Conservation (phyloP, 2,113 vertebrate genomes). For the Myrmecophaga tridactyla region DNA sequence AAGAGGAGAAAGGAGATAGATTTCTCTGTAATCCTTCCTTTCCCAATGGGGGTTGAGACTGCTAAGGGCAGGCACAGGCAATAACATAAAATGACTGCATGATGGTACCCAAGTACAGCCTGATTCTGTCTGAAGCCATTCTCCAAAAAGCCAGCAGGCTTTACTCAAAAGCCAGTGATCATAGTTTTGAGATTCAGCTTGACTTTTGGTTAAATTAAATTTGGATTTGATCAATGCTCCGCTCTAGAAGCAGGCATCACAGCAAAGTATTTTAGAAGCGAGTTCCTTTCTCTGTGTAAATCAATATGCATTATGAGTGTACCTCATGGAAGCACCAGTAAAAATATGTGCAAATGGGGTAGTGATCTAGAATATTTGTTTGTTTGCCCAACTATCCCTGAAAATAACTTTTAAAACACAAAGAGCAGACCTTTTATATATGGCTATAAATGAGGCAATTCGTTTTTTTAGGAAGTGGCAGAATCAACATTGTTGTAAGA, state of each 20-base stretch:
- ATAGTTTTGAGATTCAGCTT: background rate
- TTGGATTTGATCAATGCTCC: background rate
- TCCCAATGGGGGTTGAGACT: background rate
- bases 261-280: background rate
- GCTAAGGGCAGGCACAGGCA: background rate
- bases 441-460: background rate
- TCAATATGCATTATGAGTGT: background rate
- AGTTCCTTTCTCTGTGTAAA: background rate
- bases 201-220: background rate
- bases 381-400: background rate
- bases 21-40: background rate
- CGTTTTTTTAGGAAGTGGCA: background rate
- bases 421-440: background rate
- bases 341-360: background rate
- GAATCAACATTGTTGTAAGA: background rate
- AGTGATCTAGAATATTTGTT: background rate
- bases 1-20: background rate
- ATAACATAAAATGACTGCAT: too few species aligned
- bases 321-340: background rate
- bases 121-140: background rate
- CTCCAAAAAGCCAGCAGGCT: background rate
- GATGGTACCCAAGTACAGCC: background rate
- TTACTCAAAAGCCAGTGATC: background rate
- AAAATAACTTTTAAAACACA: background rate
- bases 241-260: background rate